Percentiles rank a stretch among this genome's conserved stretches.
phyloP scores from a whole-genome alignment of 1,140 invertebrate species.

The Drosophila lacertosa region DNA sequence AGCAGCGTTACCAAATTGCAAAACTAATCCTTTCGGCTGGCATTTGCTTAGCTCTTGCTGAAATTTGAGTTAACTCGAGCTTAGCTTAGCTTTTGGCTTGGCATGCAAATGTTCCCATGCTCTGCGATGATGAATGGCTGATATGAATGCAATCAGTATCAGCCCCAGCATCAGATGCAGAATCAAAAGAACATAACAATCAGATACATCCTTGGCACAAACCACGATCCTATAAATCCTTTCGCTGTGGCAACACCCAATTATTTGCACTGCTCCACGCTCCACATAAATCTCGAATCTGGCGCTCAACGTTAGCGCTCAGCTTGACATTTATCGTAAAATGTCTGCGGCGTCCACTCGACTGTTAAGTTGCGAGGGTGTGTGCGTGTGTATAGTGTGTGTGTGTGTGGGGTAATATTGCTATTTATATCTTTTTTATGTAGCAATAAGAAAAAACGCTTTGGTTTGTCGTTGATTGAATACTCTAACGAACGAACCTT shows the following conservation, averaged over 20 bases:
- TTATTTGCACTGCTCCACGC: slow-evolving; percentile 36
- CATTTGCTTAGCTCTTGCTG: slow-evolving; percentile 19
- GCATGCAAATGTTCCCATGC: slow-evolving; percentile 58
- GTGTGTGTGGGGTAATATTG: slow-evolving; percentile 15
- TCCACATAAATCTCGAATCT: slow-evolving; percentile 39
- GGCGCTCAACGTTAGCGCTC: slow-evolving; percentile 15
- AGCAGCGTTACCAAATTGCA: slow-evolving; percentile 29
- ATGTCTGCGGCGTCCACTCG: slow-evolving; percentile 41
- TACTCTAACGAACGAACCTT: no score
- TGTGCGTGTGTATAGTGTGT: neutral
- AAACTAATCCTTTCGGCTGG: slow-evolving; percentile 50
- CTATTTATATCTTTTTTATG: slow-evolving; percentile 55
- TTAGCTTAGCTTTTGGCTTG: slow-evolving; percentile 17
- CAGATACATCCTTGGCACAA: neutral
- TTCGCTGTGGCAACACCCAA: slow-evolving; percentile 40
- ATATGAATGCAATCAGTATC: slow-evolving; percentile 20
- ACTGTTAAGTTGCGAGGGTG: slow-evolving; percentile 7
- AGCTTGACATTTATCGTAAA: slow-evolving; percentile 52
- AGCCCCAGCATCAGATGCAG: neutral
- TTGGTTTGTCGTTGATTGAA: no score
- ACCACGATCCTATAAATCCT: slow-evolving; percentile 23
- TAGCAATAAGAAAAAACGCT: slow-evolving; percentile 4
- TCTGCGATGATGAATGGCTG: slow-evolving; percentile 42
- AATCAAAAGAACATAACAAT: neutral
- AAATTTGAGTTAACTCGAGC: slow-evolving; percentile 5